Base-by-base conservation (phyloP, 2,797 vertebrate genomes). In the Enteromius fasciolatus region DNA sequence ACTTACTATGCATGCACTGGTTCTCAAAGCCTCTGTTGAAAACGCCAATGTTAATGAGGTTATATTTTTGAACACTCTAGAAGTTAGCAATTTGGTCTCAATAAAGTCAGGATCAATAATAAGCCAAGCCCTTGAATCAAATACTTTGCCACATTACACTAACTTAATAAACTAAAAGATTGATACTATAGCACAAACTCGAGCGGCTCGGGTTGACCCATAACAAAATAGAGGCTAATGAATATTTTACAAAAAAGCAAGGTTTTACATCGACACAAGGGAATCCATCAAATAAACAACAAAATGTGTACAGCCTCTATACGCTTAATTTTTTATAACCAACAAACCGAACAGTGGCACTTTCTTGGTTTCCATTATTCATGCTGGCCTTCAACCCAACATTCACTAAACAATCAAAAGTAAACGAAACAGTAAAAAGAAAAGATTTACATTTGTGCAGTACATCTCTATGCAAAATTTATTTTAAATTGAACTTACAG, bases 311-410 rank as follows among this genome's bases (percentile, higher is more conserved):
- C 87, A 90, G 90, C 90, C 92, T 92, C 90, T 91, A 91, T 88
- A 91, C 87, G 85, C 88, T 94, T 80, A 93, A 93, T 90, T 76
- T 92, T 94, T 93, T 90, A 94, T 93, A 76, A 57, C 15, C 64
- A 31, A 31, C 73, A 76, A 67, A 70, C 76, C 57, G 59, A 83
- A 83, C 61, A 11, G 59, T 52, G 67, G 68, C 23, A 73, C 83
- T 83, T 76, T 82, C 28, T 59, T 31, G 57, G 80, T 82, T 61
- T 72, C 39, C 28, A 87, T 83, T 85, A 88, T 86, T 89, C 59
- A 88, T 86, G 59, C 14, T 17, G 46, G 28, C 52, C 63, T 81
- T 78, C 41, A 84, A 81, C 31, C 39, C 59, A 80, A 69, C 61
- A 80, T 78, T 80, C 68, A 67, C 69, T 50, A 61, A 64, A 77